Evolutionary conservation across 2,797 vertebrate genomes (phyloP).

Genomic region (Onychomys leucogaster): DNA sequence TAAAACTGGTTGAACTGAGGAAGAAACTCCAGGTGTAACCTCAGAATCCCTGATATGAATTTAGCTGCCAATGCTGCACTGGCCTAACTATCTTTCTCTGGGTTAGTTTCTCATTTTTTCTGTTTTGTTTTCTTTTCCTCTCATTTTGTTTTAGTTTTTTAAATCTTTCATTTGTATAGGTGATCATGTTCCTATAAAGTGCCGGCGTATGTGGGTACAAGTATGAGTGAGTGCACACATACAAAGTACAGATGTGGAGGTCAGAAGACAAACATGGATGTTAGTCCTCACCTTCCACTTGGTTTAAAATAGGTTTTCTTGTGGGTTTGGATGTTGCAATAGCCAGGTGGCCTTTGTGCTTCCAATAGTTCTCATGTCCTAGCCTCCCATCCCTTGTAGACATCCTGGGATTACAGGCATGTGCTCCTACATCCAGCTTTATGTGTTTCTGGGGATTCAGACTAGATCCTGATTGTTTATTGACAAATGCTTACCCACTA

Average conservation of each 20-base stretch:
- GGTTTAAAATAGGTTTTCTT: neutral
- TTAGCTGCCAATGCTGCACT: neutral
- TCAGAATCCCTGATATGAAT: neutral
- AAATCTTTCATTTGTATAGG: too few species aligned
- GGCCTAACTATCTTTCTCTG: neutral
- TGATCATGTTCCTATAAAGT: neutral
- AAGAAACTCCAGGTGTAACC: neutral
- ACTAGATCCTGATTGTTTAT: neutral
- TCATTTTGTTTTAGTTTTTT: neutral
- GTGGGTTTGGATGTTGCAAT: neutral
- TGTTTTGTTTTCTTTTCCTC: neutral
- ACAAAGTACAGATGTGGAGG: neutral
- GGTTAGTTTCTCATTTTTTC: neutral
- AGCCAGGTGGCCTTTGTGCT: neutral
- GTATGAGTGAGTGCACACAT: neutral
- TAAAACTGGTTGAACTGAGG: neutral
- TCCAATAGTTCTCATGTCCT: neutral
- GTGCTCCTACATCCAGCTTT: too few species aligned
- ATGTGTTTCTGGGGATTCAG: neutral
- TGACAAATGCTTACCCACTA: neutral
- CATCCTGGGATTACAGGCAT: neutral
- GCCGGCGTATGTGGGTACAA: neutral
- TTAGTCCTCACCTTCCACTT: neutral
- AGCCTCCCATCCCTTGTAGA: too few species aligned
- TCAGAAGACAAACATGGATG: neutral